Evolutionary conservation across 2,113 vertebrate species (phyloP), one percentile per base, ranked within the genome.

Genomic region (Octodon degus): DNA sequence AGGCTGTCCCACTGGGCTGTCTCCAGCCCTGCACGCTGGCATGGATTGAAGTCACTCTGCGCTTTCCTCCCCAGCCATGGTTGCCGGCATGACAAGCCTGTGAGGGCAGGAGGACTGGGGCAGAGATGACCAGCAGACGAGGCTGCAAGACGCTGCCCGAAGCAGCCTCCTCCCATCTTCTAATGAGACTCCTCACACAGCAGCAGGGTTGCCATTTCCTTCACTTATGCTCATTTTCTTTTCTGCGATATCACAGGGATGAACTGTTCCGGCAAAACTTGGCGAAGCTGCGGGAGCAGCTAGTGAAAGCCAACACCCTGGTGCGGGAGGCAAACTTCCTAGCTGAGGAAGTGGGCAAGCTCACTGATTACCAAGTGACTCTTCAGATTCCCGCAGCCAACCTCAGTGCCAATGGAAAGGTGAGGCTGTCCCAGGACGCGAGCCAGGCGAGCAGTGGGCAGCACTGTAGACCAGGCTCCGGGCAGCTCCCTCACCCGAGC

Each of bases 351-450:
- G 99, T 99, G 99, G 98, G 93, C 94, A 99, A 99, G 34, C 98
- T 99, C 96, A 99, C 99, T 0, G 99, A 99, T 98, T 99, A 99
- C 98, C 99, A 99, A 98, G 99, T 99, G 97, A 99, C 99, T 2
- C 99, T 99, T 95, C 99, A 99, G 98, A 99, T 99, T 95, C 99
- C 99, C 37, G 99, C 99, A 32, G 98, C 99, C 95, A 99, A 99
- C 98, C 99, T 99, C 98, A 99, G 99, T 90, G 99, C 99, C 96
- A 99, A 99, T 97, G 99, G 99, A 95, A 99, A 99, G 99, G 99
- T 99, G 97, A 98, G 97, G 16, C 0, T 1, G 5, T 37, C 34
- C 58, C 32, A 6, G 63, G 20, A 19, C 14, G 13, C n/a, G 50
- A 58, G 10, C 13, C 0, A 19, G n/a, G 13, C 6, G 6, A 3